phyloP scores from a whole-genome alignment of 2,797 vertebrate species.

The Poeciliopsis turneri region DNA sequence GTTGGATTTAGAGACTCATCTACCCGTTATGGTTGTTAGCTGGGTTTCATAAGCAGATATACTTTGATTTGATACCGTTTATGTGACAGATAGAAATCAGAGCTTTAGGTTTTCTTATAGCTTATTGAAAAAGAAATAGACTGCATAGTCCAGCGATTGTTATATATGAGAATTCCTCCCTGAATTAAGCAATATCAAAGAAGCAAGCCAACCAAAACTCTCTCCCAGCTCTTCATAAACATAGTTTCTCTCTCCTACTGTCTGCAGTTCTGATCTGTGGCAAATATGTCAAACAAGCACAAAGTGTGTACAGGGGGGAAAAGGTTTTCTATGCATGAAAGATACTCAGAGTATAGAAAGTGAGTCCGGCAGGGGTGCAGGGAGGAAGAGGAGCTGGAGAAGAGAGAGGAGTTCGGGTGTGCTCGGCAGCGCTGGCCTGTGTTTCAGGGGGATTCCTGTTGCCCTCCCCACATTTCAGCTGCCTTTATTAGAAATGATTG shows the following conservation, averaged over 20 bases:
- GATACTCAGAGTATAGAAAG: constrained; percentile 16
- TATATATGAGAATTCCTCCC: constrained; percentile 67
- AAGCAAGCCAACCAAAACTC: constrained; percentile 34
- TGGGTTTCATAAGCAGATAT: constrained; percentile 57
- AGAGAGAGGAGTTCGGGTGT: constrained; percentile 41
- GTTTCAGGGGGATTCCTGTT: constrained; percentile 75
- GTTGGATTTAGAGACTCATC: constrained; percentile 38
- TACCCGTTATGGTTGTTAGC: constrained; percentile 67
- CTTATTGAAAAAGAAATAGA: constrained; percentile 77
- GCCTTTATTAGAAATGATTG: constrained; percentile 62
- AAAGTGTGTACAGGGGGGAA: constrained; percentile 36
- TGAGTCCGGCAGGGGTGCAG: constrained; percentile 58
- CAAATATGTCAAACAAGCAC: constrained; percentile 25
- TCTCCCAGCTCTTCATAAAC: constrained; percentile 13
- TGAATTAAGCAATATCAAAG: constrained; percentile 53
- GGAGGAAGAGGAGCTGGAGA: constrained; percentile 55
- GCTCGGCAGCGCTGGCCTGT: constrained; percentile 30
- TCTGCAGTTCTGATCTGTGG: constrained; percentile 18
- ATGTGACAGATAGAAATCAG: constrained; percentile 36
- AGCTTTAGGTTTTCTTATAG: constrained; percentile 72
- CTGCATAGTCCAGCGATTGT: constrained; percentile 74
- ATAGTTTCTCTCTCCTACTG: constrained; percentile 24
- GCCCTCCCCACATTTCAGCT: constrained; percentile 50
- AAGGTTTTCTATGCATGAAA: constrained; percentile 8
- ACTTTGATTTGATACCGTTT: constrained; percentile 39